Evolutionary conservation across 2,888 invertebrate genomes (phyloP).

Genomic region (Erebia aethiops): DNA sequence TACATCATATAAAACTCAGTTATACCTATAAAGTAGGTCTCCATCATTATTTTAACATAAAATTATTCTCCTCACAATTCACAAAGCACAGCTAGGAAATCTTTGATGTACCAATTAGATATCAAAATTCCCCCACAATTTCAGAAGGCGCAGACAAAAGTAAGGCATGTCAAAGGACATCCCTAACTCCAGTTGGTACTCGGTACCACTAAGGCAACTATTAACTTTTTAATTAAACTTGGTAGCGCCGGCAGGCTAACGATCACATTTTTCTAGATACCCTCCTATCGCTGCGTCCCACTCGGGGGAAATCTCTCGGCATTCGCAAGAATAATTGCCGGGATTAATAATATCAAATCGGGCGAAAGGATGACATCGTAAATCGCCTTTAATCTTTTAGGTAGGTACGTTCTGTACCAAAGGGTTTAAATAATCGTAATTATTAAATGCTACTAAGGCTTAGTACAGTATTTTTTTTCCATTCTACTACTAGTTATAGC

Average conservation of each 20-base stretch:
- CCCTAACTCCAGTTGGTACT: constrained; percentile 33
- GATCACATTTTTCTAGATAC: constrained; percentile 76
- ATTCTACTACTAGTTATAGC: too few relatives aligned
- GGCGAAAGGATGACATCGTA: constrained; percentile 50
- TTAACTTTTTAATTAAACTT: constrained; percentile 78
- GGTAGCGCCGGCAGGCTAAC: constrained; percentile 61
- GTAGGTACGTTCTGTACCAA: constrained; percentile 14
- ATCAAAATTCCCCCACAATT: not conserved
- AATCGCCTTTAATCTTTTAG: constrained; percentile 54
- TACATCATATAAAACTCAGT: too few relatives aligned
- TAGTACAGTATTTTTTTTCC: too few relatives aligned
- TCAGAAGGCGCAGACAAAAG: constrained; percentile 24
- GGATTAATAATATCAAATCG: constrained; percentile 73
- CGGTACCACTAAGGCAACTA: constrained; percentile 52
- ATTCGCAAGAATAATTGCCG: constrained; percentile 70
- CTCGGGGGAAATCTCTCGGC: constrained; percentile 71
- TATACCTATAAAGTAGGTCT: too few relatives aligned
- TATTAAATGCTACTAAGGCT: not conserved
- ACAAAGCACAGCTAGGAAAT: too few relatives aligned
- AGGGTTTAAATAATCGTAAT: not conserved
- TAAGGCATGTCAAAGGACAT: constrained; percentile 29
- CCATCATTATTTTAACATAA: too few relatives aligned
- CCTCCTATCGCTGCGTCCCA: constrained; percentile 54
- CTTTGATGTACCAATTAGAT: too few relatives aligned
- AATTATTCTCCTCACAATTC: too few relatives aligned